Evolutionary conservation across 2,113 vertebrate species (phyloP).

Genomic region (Formicarius rufipectus): DNA sequence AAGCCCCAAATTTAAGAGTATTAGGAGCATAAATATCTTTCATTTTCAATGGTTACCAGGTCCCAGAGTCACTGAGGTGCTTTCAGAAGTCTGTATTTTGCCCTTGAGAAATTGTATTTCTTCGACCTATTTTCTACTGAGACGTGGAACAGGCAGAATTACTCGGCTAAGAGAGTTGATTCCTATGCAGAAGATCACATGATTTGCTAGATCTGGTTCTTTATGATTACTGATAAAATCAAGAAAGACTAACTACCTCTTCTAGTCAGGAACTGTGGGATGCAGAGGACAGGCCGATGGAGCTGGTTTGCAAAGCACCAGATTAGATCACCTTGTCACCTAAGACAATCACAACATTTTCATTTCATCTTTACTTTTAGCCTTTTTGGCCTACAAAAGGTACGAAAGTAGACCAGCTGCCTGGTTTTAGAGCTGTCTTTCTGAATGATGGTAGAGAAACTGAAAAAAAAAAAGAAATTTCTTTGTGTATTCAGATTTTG

Average conservation of each 20-base stretch:
- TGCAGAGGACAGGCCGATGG: neutral
- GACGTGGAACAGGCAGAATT: constrained; percentile 19
- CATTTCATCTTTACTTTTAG: constrained; percentile 30
- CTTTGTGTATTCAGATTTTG: constrained; percentile 22
- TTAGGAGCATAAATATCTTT: constrained; percentile 24
- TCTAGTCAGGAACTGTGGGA: neutral
- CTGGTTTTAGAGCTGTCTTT: constrained; percentile 47
- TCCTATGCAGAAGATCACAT: constrained; percentile 16
- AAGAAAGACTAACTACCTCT: constrained; percentile 20
- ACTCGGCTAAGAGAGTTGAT: constrained; percentile 13
- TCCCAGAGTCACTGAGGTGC: neutral
- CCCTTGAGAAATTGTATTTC: constrained; percentile 53
- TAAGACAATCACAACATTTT: neutral
- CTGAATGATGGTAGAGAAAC: constrained; percentile 50
- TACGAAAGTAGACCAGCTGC: constrained; percentile 45
- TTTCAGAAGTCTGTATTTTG: constrained; percentile 37
- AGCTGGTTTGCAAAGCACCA: neutral
- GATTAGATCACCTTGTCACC: constrained; percentile 37
- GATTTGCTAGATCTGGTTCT: constrained; percentile 36
- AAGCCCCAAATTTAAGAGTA: constrained; percentile 22
- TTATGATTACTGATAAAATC: constrained; percentile 43
- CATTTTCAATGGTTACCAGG: constrained; percentile 36
- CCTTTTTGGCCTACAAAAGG: constrained; percentile 52
- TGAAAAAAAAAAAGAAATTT: constrained; percentile 13
- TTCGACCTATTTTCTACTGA: constrained; percentile 16